Evolutionary conservation across 1,140 invertebrate genomes (phyloP).

Genomic region (Lasioglossum baleicum): DNA sequence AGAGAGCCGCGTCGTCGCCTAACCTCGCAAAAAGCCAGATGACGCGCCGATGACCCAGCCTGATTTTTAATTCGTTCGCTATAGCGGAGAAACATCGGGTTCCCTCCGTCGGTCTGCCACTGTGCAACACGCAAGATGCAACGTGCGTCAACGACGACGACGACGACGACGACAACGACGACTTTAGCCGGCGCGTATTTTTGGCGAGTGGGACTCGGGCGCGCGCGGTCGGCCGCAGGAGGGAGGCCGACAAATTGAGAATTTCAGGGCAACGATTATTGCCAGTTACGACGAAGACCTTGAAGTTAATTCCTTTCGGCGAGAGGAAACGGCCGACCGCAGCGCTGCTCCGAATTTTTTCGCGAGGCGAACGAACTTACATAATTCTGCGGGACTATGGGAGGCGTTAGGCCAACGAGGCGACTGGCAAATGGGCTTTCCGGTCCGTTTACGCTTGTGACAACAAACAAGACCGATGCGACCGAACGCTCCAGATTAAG

Average conservation of each 20-base stretch:
- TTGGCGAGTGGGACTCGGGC: neutral
- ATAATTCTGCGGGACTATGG: neutral
- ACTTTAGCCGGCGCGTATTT: slow-evolving; percentile 1
- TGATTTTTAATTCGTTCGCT: neutral
- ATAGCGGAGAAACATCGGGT: neutral
- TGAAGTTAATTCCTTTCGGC: slow-evolving; percentile 16
- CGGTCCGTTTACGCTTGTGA: neutral
- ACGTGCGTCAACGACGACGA: neutral
- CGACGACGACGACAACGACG: neutral
- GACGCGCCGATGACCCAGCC: neutral
- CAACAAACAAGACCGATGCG: no score
- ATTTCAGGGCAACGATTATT: slow-evolving; percentile 5
- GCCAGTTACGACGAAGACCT: neutral
- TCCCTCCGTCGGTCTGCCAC: neutral
- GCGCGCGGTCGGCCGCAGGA: no score
- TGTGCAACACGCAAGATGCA: neutral
- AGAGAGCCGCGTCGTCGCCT: neutral
- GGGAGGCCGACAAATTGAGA: neutral
- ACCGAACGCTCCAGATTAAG: no score
- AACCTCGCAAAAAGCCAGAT: neutral
- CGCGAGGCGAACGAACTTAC: neutral
- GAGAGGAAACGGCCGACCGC: slow-evolving; percentile 3
- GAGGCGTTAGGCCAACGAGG: no score
- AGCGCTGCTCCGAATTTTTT: slow-evolving; percentile 4
- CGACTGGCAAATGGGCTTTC: neutral